A percentile compares a stretch with the other conserved stretches of the same genome.
phyloP scores from a whole-genome alignment of 1,140 invertebrate genomes.

The Dendrolimus punctatus region DNA sequence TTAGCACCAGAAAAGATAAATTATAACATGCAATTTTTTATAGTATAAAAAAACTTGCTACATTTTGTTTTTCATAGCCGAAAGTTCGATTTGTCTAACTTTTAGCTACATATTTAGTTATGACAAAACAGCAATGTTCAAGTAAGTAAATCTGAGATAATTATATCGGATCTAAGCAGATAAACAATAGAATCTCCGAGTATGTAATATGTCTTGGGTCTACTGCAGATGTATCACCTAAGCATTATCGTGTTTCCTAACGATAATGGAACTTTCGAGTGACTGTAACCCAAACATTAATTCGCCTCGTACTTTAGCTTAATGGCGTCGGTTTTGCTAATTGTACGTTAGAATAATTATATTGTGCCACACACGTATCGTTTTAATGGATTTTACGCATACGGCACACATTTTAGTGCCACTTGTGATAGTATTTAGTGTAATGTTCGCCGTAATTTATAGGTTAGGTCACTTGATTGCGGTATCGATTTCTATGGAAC shows the following conservation, averaged over 20 bases:
- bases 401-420: constrained; percentile 10
- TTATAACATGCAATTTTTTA: no score
- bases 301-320: constrained; percentile 60
- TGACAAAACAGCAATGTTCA: neutral
- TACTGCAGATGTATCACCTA: constrained; percentile 26
- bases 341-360: constrained; percentile 65
- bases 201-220: neutral
- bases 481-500: no score
- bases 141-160: no score
- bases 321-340: constrained; percentile 67
- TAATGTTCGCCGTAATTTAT: neutral
- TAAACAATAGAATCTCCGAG: no score
- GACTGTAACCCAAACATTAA: constrained; percentile 61
- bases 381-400: constrained; percentile 58
- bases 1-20: no score
- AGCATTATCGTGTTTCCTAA: constrained; percentile 45
- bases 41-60: no score
- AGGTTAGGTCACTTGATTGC: neutral
- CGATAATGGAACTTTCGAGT: constrained; percentile 67
- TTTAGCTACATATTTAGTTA: no score
- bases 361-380: constrained; percentile 52
- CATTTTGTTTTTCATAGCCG: no score
- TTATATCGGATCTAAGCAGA: no score
- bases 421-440: constrained; percentile 11
- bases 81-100: no score